Conservation (phyloP, 53 echinoderm and acorn worm genomes). For the Apostichopus leukothele region DNA sequence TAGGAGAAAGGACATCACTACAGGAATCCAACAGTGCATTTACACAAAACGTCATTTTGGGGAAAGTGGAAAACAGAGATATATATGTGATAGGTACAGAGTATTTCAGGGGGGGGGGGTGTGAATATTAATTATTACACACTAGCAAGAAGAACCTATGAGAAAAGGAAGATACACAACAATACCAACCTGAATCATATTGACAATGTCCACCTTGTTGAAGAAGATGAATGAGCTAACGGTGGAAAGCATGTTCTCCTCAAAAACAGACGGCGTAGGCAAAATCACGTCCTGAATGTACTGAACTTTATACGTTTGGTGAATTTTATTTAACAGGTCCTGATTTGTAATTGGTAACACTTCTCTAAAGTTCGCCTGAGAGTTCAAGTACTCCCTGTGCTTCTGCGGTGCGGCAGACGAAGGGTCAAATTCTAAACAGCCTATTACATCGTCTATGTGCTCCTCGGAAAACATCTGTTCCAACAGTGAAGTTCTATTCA, state of each 20-base stretch:
- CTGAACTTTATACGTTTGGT: constrained; percentile 99
- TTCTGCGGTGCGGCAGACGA: constrained; percentile 64
- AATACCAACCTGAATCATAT: constrained; percentile 94
- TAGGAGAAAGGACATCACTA: too few species aligned
- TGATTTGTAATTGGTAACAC: constrained; percentile 94
- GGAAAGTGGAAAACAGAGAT: too few species aligned
- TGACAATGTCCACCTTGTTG: constrained; percentile 98
- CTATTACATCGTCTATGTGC: constrained; percentile 89
- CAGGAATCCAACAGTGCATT: too few species aligned
- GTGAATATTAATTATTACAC: too few species aligned
- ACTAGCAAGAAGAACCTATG: too few species aligned
- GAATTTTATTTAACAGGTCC: constrained; percentile 97
- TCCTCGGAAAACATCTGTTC: constrained; percentile 98
- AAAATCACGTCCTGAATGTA: constrained; percentile 98
- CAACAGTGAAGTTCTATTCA: constrained; percentile 93
- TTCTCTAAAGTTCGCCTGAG: constrained; percentile 91
- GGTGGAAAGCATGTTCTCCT: constrained; percentile 97
- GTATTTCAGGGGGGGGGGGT: too few species aligned
- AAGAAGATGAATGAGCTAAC: constrained; percentile 97
- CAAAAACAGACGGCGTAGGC: constrained; percentile 97
- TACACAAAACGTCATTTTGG: too few species aligned
- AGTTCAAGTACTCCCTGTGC: constrained; percentile 95
- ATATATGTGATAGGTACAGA: too few species aligned
- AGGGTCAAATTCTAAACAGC: constrained; percentile 94
- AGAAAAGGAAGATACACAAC: too few species aligned